Conservation (phyloP, 2,797 vertebrate species). For the Zonotrichia albicollis region DNA sequence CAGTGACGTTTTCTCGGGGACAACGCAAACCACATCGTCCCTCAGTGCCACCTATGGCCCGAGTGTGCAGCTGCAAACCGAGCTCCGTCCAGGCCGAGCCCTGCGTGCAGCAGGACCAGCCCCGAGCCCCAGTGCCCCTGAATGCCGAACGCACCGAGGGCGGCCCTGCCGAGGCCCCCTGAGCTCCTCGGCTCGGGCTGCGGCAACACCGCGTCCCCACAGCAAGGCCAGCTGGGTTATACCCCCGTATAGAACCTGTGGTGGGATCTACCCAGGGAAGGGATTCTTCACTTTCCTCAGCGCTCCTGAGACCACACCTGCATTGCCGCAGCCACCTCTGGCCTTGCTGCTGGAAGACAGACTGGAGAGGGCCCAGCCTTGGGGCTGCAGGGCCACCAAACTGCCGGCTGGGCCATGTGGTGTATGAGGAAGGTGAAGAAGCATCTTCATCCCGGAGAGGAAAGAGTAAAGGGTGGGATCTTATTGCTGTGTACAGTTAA, state of each 20-base stretch:
- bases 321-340: neutral
- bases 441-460: neutral
- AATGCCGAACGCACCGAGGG: neutral
- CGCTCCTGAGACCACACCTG: too few species aligned
- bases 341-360: neutral
- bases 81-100: neutral
- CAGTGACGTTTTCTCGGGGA: neutral
- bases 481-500: neutral
- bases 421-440: accelerated
- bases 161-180: neutral
- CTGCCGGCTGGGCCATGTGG: neutral
- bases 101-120: accelerated
- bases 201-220: neutral
- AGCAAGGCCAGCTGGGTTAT: neutral
- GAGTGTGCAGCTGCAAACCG: neutral
- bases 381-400: neutral
- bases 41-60: constrained; percentile 53
- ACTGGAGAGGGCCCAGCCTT: neutral
- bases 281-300: neutral
- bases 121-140: neutral
- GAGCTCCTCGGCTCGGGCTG: neutral
- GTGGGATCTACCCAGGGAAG: neutral
- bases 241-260: accelerated
- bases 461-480: neutral
- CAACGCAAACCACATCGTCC: neutral